These are phyloP conservation scores for Etheostoma spectabile DNA, from an alignment of 2,113 vertebrate species.

Conservation along the genomic window DNA sequence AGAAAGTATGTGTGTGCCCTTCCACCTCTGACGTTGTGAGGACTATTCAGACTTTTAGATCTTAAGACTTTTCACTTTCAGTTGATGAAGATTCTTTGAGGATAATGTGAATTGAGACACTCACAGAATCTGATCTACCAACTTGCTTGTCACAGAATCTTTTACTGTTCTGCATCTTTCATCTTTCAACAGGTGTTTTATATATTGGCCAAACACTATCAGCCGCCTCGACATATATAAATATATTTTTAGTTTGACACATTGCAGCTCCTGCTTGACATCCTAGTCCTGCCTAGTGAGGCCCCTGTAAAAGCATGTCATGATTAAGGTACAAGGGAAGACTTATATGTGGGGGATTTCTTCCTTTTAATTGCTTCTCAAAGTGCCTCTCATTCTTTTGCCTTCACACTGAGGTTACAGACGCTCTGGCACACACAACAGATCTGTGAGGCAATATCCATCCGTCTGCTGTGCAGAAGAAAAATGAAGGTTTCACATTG, in stretches of 20 bases:
- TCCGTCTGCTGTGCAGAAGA: neutral
- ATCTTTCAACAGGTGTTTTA: neutral
- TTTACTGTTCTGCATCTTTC: neutral
- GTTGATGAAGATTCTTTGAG: neutral
- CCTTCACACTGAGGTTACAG: neutral
- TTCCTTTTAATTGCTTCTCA: neutral
- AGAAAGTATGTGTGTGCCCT: too few relatives aligned
- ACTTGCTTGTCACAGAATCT: neutral
- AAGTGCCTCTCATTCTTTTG: neutral
- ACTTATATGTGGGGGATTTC: neutral
- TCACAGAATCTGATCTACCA: too few relatives aligned
- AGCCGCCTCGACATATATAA: neutral
- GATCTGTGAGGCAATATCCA: neutral
- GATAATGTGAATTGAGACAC: neutral
- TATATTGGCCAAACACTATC: neutral
- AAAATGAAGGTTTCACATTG: neutral
- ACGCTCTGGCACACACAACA: neutral
- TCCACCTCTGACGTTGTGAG: too few relatives aligned
- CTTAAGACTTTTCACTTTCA: neutral
- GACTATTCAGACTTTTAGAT: neutral
- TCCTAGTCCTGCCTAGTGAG: neutral
- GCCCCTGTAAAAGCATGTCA: neutral
- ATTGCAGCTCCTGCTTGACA: neutral
- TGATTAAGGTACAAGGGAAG: neutral
- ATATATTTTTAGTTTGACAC: neutral